Evolutionary conservation across 2,888 invertebrate species (phyloP).

Genomic region (Dorcus parallelipipedus): DNA sequence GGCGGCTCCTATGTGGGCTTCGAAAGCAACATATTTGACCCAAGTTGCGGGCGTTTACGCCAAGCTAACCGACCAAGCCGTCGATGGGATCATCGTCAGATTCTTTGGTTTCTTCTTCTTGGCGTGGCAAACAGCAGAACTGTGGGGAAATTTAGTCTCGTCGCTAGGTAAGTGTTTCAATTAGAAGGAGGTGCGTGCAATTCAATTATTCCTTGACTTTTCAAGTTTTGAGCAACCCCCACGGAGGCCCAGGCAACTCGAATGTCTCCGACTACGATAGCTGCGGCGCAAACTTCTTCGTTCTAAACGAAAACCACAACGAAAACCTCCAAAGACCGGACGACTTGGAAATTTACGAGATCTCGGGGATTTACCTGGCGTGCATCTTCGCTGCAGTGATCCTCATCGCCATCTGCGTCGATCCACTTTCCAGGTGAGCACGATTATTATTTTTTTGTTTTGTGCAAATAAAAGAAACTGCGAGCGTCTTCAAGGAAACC

Average conservation of each 20-base stretch:
- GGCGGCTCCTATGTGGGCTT: constrained; percentile 97
- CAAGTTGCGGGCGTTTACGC: constrained; percentile 91
- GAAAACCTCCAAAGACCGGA: constrained; percentile 78
- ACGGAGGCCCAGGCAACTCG: constrained; percentile 53
- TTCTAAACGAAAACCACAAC: constrained; percentile 66
- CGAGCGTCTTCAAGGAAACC: too few species aligned
- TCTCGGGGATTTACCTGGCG: constrained; percentile 83
- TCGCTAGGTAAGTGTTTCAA: constrained; percentile 68
- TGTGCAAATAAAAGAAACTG: too few species aligned
- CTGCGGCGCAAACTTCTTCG: constrained; percentile 83
- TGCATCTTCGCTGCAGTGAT: constrained; percentile 83
- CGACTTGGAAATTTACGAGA: constrained; percentile 81
- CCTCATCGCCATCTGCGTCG: constrained; percentile 83
- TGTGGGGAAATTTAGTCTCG: constrained; percentile 96
- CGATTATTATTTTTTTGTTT: background rate
- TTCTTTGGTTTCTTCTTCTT: constrained; percentile 99
- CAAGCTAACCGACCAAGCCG: constrained; percentile 78
- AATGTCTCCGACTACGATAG: constrained; percentile 52
- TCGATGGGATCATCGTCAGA: constrained; percentile 89
- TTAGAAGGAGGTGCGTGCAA: background rate
- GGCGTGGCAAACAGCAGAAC: constrained; percentile 94
- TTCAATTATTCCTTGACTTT: background rate
- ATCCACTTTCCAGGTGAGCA: constrained; percentile 79
- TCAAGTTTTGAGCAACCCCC: constrained; percentile 72
- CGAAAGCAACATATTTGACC: constrained; percentile 96